Evolutionary conservation across 2,113 vertebrate species (phyloP).

Genomic region (Oxygymnocypris stewartii): DNA sequence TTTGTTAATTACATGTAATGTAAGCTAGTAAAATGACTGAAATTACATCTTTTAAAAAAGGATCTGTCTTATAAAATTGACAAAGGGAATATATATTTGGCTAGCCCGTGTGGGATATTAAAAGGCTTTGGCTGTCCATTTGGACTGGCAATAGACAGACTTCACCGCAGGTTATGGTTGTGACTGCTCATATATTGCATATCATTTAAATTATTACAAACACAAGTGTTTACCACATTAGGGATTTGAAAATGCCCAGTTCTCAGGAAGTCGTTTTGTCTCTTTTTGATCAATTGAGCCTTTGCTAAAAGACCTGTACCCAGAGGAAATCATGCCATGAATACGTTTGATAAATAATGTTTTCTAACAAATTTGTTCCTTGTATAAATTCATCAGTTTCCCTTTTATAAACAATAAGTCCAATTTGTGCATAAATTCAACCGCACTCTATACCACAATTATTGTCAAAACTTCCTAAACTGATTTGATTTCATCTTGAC

Average conservation of each 20-base stretch:
- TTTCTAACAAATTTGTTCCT: neutral
- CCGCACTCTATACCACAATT: neutral
- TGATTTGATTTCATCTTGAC: neutral
- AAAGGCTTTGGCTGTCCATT: conserved; percentile 6
- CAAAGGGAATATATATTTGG: conserved; percentile 5
- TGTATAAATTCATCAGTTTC: neutral
- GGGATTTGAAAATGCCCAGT: neutral
- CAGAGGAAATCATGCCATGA: neutral
- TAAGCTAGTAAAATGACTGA: neutral
- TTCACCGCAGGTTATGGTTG: conserved; percentile 9
- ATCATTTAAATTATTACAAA: neutral
- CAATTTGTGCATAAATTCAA: neutral
- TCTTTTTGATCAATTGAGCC: neutral
- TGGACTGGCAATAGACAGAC: conserved; percentile 11
- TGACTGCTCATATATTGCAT: conserved; percentile 7
- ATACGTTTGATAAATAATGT: neutral
- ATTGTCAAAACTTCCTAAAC: neutral
- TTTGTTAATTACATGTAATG: neutral
- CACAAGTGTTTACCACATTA: conserved; percentile 13
- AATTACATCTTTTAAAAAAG: neutral
- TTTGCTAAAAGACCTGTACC: neutral
- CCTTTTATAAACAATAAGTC: conserved; percentile 3
- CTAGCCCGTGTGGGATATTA: conserved; percentile 18
- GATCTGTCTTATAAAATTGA: neutral
- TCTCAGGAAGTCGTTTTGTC: neutral